Evolutionary conservation across 2,888 invertebrate species (phyloP).

Genomic region (Synergus itoensis): DNA sequence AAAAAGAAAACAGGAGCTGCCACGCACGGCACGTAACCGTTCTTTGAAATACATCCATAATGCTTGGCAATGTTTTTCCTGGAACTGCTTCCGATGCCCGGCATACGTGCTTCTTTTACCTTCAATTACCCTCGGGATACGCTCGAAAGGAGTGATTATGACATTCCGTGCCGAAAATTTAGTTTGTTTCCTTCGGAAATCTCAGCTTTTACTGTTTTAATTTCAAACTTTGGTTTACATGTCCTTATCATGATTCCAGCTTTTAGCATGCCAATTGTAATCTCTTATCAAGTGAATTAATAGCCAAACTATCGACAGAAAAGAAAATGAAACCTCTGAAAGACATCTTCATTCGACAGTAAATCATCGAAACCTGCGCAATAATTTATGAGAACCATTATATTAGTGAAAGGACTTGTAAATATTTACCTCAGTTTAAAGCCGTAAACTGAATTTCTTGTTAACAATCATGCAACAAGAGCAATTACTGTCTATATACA

Average conservation of each 20-base stretch:
- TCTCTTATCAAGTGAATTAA: too few relatives aligned
- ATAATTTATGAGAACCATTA: not conserved
- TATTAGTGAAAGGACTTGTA: slow-evolving; percentile 8
- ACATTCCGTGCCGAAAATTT: slow-evolving; percentile 18
- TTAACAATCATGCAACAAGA: slow-evolving; percentile 9
- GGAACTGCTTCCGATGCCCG: slow-evolving; percentile 47
- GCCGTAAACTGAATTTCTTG: slow-evolving; percentile 2
- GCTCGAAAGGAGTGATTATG: slow-evolving; percentile 26
- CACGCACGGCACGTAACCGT: slow-evolving; percentile 49
- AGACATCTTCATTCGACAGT: not conserved
- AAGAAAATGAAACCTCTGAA: not conserved
- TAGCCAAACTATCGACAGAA: not conserved
- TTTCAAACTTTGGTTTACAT: not conserved
- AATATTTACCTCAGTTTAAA: slow-evolving; percentile 15
- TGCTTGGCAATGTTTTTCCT: slow-evolving; percentile 51
- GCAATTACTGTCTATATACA: not conserved
- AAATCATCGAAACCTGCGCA: slow-evolving; percentile 4
- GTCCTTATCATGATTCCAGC: not conserved
- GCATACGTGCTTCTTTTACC: slow-evolving; percentile 37
- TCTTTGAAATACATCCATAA: slow-evolving; percentile 50
- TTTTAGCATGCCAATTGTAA: not conserved
- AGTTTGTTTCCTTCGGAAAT: not conserved
- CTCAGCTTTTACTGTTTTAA: not conserved
- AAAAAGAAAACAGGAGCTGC: slow-evolving; percentile 44
- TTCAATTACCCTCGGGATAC: slow-evolving; percentile 28